Percentiles rank a stretch among this genome's conserved stretches.
These are phyloP conservation scores for Dendronephthya gigantea DNA, from an alignment of 64 coral and sea anemone species.

Conservation along the genomic window DNA sequence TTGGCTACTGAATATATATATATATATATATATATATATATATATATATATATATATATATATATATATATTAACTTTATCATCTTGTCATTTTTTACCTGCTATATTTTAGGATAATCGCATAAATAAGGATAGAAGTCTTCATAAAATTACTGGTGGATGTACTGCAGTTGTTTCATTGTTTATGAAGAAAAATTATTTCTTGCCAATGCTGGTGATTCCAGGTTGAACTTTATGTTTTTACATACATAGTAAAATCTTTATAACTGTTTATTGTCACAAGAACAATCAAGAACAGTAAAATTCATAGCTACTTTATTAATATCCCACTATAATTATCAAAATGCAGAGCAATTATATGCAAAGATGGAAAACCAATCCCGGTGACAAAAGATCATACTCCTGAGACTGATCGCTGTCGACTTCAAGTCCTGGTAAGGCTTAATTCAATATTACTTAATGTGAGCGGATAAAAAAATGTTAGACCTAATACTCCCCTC, in stretches of 20 bases:
- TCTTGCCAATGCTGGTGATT: conserved; percentile 93
- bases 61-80: no score
- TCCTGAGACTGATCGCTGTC: conserved; percentile 71
- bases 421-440: conserved; percentile 80
- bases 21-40: no score
- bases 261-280: no score
- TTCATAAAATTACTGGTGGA: conserved; percentile 74
- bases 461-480: background rate
- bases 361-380: conserved; percentile 74
- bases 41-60: no score
- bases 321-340: background rate
- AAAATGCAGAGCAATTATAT: conserved; percentile 58
- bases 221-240: conserved; percentile 37
- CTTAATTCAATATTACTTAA: background rate
- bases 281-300: no score
- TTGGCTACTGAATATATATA: no score
- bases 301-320: no score
- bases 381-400: conserved; percentile 76
- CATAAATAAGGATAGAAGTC: conserved; percentile 69
- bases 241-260: no score
- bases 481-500: no score
- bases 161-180: conserved; percentile 75
- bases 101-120: conserved; percentile 59
- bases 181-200: conserved; percentile 78
- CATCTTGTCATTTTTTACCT: background rate